Percentiles rank a stretch among this genome's conserved stretches.
Evolutionary conservation across 2,113 vertebrate genomes (phyloP).

Genomic region (Acinonyx jubatus): DNA sequence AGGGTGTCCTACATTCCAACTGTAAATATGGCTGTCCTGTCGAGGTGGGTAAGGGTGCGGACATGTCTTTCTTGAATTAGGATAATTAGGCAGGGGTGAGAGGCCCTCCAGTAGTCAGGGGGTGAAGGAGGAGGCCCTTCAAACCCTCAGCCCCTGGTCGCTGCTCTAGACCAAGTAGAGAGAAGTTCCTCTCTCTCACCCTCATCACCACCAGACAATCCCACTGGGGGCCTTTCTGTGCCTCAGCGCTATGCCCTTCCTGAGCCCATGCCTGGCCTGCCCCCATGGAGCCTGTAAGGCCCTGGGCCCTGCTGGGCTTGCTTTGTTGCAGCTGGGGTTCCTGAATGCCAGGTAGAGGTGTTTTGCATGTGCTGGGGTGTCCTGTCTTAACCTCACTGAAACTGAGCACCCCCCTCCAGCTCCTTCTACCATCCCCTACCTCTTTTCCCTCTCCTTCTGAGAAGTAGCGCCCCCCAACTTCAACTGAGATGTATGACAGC

Average conservation of each 20-base stretch:
- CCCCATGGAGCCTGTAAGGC: neutral
- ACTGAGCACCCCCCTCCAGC: neutral
- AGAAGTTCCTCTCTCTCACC: neutral
- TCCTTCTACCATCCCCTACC: neutral
- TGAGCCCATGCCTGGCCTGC: neutral
- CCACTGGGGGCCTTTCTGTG: neutral
- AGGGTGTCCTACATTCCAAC: neutral
- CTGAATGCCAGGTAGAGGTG: neutral
- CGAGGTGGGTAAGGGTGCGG: neutral
- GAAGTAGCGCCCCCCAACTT: neutral
- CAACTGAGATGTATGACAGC: neutral
- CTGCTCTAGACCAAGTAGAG: conserved; percentile 5
- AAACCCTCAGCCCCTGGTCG: neutral
- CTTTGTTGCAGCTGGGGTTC: neutral
- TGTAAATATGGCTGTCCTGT: neutral
- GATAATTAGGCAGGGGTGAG: neutral
- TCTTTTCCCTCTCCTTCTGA: neutral
- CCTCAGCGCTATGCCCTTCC: neutral
- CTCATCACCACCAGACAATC: neutral
- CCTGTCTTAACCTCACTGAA: neutral
- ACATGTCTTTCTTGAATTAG: neutral
- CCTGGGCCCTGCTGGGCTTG: neutral
- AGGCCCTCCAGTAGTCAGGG: neutral
- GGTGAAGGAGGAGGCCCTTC: neutral
- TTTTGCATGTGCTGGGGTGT: neutral